Conservation (phyloP, 1,140 invertebrate species). For the Apis dorsata region DNA sequence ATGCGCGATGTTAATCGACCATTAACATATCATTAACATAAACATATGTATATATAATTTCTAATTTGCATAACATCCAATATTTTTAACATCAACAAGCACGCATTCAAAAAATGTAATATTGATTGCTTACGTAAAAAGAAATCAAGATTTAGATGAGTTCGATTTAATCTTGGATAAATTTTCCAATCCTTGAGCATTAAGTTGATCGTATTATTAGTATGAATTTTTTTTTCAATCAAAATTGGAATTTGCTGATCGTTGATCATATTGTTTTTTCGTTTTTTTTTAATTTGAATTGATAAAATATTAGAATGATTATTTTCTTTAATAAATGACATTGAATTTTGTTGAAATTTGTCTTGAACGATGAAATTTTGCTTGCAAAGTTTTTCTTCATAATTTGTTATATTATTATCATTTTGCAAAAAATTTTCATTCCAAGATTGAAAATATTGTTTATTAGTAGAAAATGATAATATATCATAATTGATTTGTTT, state of each 20-base stretch:
- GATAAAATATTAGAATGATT: background rate
- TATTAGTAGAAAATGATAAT: background rate
- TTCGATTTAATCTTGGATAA: background rate
- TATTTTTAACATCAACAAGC: constrained; percentile 10
- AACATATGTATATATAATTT: too few species aligned
- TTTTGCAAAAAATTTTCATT: background rate
- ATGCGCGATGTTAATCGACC: too few species aligned
- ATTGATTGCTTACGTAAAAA: constrained; percentile 33
- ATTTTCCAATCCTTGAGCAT: background rate
- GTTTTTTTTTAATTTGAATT: background rate
- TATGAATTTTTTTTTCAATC: background rate
- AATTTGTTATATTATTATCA: background rate
- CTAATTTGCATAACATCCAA: constrained; percentile 14
- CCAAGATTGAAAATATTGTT: too few species aligned
- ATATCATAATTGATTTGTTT: background rate
- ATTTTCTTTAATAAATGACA: background rate
- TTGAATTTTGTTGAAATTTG: background rate
- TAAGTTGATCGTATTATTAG: background rate
- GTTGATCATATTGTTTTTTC: too few species aligned
- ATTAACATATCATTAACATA: too few species aligned
- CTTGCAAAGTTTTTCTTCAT: background rate
- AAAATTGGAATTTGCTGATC: too few species aligned
- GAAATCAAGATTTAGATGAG: background rate
- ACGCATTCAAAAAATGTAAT: background rate
- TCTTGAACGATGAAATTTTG: background rate